Evolutionary conservation across 2,113 vertebrate species (phyloP).

Genomic region (Galemys pyrenaicus): DNA sequence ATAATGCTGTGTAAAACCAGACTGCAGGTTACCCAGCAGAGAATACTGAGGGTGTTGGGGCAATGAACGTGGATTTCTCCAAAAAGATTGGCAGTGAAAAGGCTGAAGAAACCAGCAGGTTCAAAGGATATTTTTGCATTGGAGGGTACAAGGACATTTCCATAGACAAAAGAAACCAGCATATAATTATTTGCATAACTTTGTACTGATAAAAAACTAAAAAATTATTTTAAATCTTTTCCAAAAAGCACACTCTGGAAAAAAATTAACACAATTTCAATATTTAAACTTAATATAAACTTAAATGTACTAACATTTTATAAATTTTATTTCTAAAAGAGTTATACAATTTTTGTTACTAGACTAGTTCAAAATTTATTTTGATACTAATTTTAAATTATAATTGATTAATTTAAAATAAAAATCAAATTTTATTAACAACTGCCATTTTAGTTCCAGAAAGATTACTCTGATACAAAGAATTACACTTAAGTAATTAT

Average conservation of each 20-base stretch:
- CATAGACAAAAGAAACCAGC: constrained; percentile 32
- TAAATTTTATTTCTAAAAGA: constrained; percentile 77
- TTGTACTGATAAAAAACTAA: constrained; percentile 44
- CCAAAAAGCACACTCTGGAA: constrained; percentile 62
- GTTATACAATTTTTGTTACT: constrained; percentile 58
- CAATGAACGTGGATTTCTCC: neutral
- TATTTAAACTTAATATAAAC: constrained; percentile 69
- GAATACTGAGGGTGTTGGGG: neutral
- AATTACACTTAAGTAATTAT: constrained; percentile 49
- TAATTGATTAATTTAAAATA: neutral
- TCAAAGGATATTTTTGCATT: neutral
- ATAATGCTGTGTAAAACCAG: neutral
- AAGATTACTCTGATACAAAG: constrained; percentile 59
- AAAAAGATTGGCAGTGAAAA: constrained; percentile 50
- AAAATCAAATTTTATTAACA: constrained; percentile 72
- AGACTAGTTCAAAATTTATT: constrained; percentile 51
- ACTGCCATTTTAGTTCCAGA: constrained; percentile 62
- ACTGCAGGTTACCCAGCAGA: neutral
- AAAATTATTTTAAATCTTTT: constrained; percentile 52
- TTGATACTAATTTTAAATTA: constrained; percentile 55
- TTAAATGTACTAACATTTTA: constrained; percentile 71
- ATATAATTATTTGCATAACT: constrained; percentile 52
- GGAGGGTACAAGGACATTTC: neutral
- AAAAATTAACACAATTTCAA: constrained; percentile 63
- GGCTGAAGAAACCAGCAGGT: constrained; percentile 21